Base-by-base conservation (phyloP, 2,113 vertebrate genomes). In the Neopipo cinnamomea region DNA sequence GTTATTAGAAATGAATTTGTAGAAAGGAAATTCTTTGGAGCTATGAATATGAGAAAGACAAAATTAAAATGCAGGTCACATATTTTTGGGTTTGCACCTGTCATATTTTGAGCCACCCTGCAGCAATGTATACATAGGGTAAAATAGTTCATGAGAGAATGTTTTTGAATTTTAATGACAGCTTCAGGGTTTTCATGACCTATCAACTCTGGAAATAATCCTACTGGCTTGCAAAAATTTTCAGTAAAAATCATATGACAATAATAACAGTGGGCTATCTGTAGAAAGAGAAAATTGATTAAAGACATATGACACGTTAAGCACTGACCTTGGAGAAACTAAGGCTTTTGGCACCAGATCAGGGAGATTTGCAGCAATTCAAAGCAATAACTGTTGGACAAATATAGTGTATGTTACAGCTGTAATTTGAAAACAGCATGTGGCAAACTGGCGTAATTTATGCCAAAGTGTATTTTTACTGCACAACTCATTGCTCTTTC, bases 141-240 rank as follows among this genome's bases (percentile, higher is more conserved):
- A 35, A 93, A 96, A 91, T 20, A 91, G 68, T 91, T 92, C 56
- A 56, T 73, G 72, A 73, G 77, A 91, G 75, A 91, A 86, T 86
- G 37, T 67, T 83, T 96, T 50, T 91, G 93, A 95, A 96, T 97
- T 97, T 96, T 96, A 94, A 97, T 85, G 93, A 95, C 41, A 35
- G 81, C 91, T 95, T 58, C 87, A 61, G 92, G 91, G 91, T 58
- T 95, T 96, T 84, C 52, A 39, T 94, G 90, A 93, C 95, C 95
- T 92, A 81, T 71, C 75, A 72, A 41, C 46, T 96, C 78, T 91
- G 82, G 76, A 89, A 85, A 73, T 70, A 95, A 80, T 59, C 33
- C 39, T 61, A 39, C 70, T 75, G 41, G 35, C 70, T 88, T 84
- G 50, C 73, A 84, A 68, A 91, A 88, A 74, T 28, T 46, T 76